Evolutionary conservation across 2,888 invertebrate species (phyloP), one percentile per base, ranked within the genome.

Genomic region (Luffia ferchaultella): DNA sequence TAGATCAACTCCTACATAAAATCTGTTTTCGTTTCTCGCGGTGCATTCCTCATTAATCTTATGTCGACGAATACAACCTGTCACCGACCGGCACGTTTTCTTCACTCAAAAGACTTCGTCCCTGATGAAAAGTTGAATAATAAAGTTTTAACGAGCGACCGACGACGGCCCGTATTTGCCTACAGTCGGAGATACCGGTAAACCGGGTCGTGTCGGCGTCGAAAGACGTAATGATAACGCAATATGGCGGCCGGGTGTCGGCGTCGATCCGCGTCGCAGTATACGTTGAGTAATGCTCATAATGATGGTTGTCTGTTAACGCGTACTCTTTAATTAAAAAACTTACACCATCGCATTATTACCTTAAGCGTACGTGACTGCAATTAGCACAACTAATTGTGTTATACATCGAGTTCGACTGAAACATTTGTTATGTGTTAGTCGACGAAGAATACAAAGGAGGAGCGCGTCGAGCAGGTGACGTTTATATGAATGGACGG

Each of bases 231-330:
- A 52, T 54, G 49, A 53, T 54, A 65, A 63, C 65, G 65, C 64
- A 68, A 68, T 56, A 54, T 47, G 55, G 62, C 56, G 63, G 62
- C 62, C 60, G 62, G 63, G 57, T 58, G 62, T 58, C 49, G n/a
- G n/a, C n/a, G n/a, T n/a, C n/a, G n/a, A n/a, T n/a, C n/a, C n/a
- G 56, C 63, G 65, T 58, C 57, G 30, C 30, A 7, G 30, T n/a
- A 18, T 40, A 40, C 5, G 30, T 30, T 30, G 30, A 30, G 30
- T 30, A 30, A 30, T 30, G 30, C 30, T 30, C 3, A 12, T 12
- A 12, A 30, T 12, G 30, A 30, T 12, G 30, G 30, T n/a, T 52
- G 53, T 49, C 52, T 50, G 20, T 16, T 50, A 53, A 52, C 30
- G 53, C 58, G 54, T 51, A 50, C 51, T 51, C 55, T 12, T n/a